Evolutionary conservation across 2,113 vertebrate genomes (phyloP), one percentile per base, ranked within the genome.

Genomic region (Rhodinocichla rosea): DNA sequence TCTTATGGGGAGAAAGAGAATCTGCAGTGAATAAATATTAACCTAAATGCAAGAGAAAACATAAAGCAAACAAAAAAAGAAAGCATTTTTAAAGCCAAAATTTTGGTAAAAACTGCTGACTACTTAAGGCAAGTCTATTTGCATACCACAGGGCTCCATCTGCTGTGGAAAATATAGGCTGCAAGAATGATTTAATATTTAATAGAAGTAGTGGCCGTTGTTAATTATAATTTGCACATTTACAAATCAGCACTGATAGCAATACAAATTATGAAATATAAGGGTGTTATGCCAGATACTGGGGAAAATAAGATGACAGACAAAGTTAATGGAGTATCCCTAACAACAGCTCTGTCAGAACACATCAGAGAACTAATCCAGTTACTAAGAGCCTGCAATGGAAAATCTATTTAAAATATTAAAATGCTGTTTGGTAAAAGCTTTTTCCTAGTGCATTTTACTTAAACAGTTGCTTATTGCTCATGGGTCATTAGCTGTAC

Each of bases 241-340:
- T 99, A 99, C 99, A 99, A 99, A 99, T 99, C 99, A 99, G 98
- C 99, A 98, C 98, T 99, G 99, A 99, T 99, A 98, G 99, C 99
- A 99, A 99, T 99, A 99, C 99, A 99, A 99, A 99, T 99, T 99
- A 99, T 99, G 99, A 99, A 99, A 99, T 99, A 99, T 99, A 99
- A 99, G 98, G 98, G 98, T 98, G 98, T 99, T 98, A 98, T 97
- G 96, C 95, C 30, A 97, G 98, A 98, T 99, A 98, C 98, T 98
- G 90, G 94, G 97, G 98, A 98, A 99, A 99, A 99, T 98, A 98
- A 98, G 98, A 99, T 99, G 99, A 99, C 98, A 99, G 99, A 99
- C 99, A 98, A 98, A 99, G 98, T 98, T 99, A 99, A 99, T 99
- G 99, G 99, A 99, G 98, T 99, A 98, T 99, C 98, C 98, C 98